Conservation (phyloP, 2,113 vertebrate genomes). For the Pitta sordida region DNA sequence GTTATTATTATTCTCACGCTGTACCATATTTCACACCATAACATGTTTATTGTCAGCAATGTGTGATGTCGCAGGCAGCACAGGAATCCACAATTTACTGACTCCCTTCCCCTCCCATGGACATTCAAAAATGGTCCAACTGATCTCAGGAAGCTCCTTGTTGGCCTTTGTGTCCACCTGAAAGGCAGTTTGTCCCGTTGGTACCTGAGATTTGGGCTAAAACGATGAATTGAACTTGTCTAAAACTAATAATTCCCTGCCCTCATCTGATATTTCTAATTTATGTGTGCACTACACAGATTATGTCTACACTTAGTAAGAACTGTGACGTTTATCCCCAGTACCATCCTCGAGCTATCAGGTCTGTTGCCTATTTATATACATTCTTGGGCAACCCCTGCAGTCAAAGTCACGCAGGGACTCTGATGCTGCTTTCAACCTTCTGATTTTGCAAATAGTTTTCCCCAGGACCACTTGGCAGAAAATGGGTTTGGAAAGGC, state of each 20-base stretch:
- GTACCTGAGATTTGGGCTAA: neutral
- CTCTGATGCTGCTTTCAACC: neutral
- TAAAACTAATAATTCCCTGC: neutral
- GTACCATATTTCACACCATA: neutral
- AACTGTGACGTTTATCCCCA: neutral
- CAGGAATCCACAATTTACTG: conserved; percentile 12
- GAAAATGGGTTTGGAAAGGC: neutral
- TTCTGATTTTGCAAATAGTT: neutral
- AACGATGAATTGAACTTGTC: rapidly evolving
- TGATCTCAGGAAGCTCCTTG: neutral
- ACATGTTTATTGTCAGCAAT: conserved; percentile 19
- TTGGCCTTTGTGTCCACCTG: neutral
- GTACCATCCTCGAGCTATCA: neutral
- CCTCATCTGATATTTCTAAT: neutral
- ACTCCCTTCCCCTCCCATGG: neutral
- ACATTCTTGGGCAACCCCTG: neutral
- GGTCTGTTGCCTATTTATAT: neutral
- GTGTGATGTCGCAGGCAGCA: neutral
- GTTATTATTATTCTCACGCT: conserved; percentile 5
- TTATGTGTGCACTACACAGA: neutral
- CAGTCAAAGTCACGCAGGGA: neutral
- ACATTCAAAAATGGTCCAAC: neutral
- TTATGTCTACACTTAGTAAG: neutral
- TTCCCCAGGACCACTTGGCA: neutral
- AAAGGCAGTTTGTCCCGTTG: neutral